Evolutionary conservation across 2,113 vertebrate species (phyloP).

Genomic region (Caranx melampygus): DNA sequence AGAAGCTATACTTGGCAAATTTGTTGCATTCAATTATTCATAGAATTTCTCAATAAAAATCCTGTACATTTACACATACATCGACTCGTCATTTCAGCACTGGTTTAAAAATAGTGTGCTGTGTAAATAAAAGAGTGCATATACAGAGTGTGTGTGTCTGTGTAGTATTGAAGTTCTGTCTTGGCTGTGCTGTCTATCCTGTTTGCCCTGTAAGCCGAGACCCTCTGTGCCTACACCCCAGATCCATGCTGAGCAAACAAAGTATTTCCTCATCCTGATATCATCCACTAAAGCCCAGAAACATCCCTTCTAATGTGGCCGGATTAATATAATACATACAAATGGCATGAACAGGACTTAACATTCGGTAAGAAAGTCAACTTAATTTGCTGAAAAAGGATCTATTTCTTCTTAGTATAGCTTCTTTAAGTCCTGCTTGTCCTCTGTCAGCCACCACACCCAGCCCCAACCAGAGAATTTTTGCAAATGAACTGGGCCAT

Average conservation of each 20-base stretch:
- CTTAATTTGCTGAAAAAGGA: constrained; percentile 54
- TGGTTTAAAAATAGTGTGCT: constrained; percentile 22
- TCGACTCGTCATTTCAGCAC: constrained; percentile 5
- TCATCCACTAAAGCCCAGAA: constrained; percentile 52
- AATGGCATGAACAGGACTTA: constrained; percentile 52
- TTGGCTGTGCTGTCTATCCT: constrained; percentile 37
- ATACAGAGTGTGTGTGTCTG: constrained; percentile 8
- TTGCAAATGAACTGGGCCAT: constrained; percentile 45
- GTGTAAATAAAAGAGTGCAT: constrained; percentile 14
- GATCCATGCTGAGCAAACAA: constrained; percentile 60
- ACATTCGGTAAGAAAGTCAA: constrained; percentile 43
- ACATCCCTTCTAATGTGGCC: constrained; percentile 59
- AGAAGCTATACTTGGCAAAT: not conserved
- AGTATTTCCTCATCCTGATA: constrained; percentile 58
- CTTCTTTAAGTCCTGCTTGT: constrained; percentile 29
- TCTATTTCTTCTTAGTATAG: constrained; percentile 52
- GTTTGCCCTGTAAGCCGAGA: constrained; percentile 67
- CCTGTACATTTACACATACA: not conserved
- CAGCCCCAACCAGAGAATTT: constrained; percentile 20
- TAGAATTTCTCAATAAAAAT: not conserved
- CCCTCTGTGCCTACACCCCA: constrained; percentile 39
- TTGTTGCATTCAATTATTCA: not conserved
- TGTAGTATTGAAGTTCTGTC: constrained; percentile 39
- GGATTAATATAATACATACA: constrained; percentile 65
- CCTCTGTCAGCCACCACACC: constrained; percentile 53